Evolutionary conservation across 2,797 vertebrate genomes (phyloP), one percentile per base, ranked within the genome.

Genomic region (Spondyliosoma cantharus): DNA sequence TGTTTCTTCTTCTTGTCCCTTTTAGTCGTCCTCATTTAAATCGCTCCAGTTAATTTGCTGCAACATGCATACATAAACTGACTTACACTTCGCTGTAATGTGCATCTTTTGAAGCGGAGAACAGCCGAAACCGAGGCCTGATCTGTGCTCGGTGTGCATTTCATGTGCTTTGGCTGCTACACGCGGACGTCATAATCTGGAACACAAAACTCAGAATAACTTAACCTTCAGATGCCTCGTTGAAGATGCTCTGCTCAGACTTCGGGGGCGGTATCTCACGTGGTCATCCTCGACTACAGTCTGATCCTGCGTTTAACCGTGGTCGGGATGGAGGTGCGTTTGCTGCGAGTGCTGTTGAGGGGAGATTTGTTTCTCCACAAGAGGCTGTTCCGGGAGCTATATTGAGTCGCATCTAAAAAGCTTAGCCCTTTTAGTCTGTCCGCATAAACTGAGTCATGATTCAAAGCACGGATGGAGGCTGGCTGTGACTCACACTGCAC

Each of bases 381-480:
- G 80, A 71, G 82, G 52, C 76, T 69, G 46, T 69, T 86, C 75
- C 74, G 64, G 77, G 78, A 87, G 76, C 78, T 67, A 8, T 76
- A 83, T 73, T 80, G 76, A 84, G 86, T 60, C 59, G 81, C 62
- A 80, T 85, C 78, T 87, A 57, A 84, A 80, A 79, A 82, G 86
- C 85, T 86, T 79, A 82, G 87, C 88, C 86, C 81, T 85, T 85
- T 74, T 74, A 77, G 87, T 90, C 85, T 46, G 84, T 85, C 82
- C 52, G 71, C 83, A 82, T 84, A 81, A 87, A 88, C 84, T 82
- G 88, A 89, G 88, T 87, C 91, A 90, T 87, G 82, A 91, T 92
- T 91, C 87, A 85, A 83, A 90, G 86, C 86, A 85, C 74, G 69
- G 43, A 63, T 60, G 45, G 81, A 72, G 76, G 81, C 83, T 78